A percentile compares a stretch with the other conserved stretches of the same genome.
These are phyloP conservation scores for Doris montereyensis DNA, from an alignment of 2,888 invertebrate species.

Conservation along the genomic window DNA sequence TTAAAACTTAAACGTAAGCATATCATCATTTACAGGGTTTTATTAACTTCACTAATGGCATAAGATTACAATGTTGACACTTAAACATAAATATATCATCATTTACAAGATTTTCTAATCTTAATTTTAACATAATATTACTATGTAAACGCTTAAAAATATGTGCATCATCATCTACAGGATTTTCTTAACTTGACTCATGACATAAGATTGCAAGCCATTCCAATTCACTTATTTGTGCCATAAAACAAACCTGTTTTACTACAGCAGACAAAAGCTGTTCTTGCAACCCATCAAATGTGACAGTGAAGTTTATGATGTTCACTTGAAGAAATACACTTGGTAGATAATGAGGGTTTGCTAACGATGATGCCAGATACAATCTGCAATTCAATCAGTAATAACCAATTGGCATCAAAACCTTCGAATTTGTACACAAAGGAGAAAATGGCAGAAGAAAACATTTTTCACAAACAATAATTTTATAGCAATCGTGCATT, in stretches of 20 bases:
- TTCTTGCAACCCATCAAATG: slow-evolving; percentile 72
- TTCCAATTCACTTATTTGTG: too few species aligned
- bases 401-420: background rate
- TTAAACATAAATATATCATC: too few species aligned
- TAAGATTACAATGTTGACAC: too few species aligned
- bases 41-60: too few species aligned
- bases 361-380: slow-evolving; percentile 70
- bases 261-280: slow-evolving; percentile 72
- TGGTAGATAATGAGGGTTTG: slow-evolving; percentile 72
- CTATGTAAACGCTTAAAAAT: too few species aligned
- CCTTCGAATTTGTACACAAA: background rate
- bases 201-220: too few species aligned
- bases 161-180: too few species aligned
- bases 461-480: background rate
- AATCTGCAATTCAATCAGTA: slow-evolving; percentile 52
- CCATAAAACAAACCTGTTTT: slow-evolving; percentile 69
- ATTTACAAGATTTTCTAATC: too few species aligned
- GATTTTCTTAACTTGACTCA: too few species aligned
- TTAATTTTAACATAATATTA: too few species aligned
- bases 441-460: background rate
- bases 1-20: background rate
- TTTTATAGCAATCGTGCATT: too few species aligned
- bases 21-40: too few species aligned
- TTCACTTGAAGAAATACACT: slow-evolving; percentile 71
- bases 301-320: slow-evolving; percentile 73